phyloP scores from a whole-genome alignment of 2,113 vertebrate genomes.

The cattle (Bos taurus) region ARS-UCD2.0 NC_037332.1:118242501-118243000 shows the following conservation, averaged over 20 bases:
- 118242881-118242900: not conserved
- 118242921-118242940: not conserved
- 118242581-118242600: not conserved
- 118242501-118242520: not conserved
- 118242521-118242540: not conserved
- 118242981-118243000: not conserved
- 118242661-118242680: not conserved
- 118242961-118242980: not conserved
- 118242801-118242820: accelerated
- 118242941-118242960: not conserved
- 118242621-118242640: not conserved
- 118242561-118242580: not conserved
- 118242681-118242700: not conserved
- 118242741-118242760: not conserved
- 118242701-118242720: not conserved
- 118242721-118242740: not conserved
- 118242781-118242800: not conserved
- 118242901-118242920: not conserved
- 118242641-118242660: not conserved
- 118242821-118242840: not conserved
- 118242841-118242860: not conserved
- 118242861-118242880: not conserved
- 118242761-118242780: not conserved
- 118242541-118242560: not conserved
- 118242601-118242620: not conserved